Conservation (phyloP, 2,113 vertebrate species). For the Melozone crissalis region DNA sequence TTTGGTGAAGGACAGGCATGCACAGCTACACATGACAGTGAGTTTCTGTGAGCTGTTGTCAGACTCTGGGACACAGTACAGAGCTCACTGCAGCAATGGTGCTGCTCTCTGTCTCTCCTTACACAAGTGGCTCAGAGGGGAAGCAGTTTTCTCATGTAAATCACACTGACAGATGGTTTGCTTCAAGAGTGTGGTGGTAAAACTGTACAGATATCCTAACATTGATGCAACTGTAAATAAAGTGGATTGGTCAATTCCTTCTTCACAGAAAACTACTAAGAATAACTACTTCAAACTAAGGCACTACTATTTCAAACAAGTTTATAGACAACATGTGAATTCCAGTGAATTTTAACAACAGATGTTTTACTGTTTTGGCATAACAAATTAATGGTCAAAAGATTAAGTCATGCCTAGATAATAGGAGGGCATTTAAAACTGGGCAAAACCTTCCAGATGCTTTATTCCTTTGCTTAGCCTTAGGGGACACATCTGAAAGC, state of each 20-base stretch:
- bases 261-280: neutral
- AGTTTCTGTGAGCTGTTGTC: neutral
- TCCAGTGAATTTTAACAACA: neutral
- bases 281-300: neutral
- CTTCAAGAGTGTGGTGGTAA: neutral
- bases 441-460: neutral
- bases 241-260: neutral
- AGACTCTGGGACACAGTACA: neutral
- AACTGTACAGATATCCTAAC: neutral
- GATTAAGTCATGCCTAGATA: neutral
- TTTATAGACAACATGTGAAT: neutral
- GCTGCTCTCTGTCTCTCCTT: rapidly evolving
- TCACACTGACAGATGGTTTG: neutral
- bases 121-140: rapidly evolving
- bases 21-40: rapidly evolving
- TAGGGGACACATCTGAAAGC: neutral
- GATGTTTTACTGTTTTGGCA: neutral
- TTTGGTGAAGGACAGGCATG: neutral
- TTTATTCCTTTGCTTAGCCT: neutral
- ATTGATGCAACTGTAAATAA: neutral
- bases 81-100: neutral
- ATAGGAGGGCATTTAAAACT: neutral
- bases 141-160: neutral
- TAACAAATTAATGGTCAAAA: neutral
- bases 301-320: neutral